These are phyloP conservation scores for Camponotus fellah DNA, from an alignment of 2,888 invertebrate genomes.

Conservation along the genomic window DNA sequence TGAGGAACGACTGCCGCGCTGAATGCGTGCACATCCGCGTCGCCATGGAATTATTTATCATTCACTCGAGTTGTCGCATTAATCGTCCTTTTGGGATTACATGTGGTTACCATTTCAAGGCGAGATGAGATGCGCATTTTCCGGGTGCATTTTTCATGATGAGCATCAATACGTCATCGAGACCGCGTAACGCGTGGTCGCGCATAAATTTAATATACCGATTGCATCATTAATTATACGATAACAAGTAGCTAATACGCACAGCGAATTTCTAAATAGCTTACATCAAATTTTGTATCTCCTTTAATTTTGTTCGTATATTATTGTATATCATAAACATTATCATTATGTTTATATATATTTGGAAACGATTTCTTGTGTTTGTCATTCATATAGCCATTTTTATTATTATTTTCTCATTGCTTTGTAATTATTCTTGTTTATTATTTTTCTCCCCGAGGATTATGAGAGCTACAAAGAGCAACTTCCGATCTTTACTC, in stretches of 20 bases:
- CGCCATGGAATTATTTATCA: slow-evolving; percentile 52
- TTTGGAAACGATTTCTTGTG: slow-evolving; percentile 14
- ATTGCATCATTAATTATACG: slow-evolving; percentile 24
- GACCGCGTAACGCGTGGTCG: neutral
- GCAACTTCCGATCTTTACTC: neutral
- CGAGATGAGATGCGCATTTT: slow-evolving; percentile 13
- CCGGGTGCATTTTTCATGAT: neutral
- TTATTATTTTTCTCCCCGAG: neutral
- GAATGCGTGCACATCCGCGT: slow-evolving; percentile 51
- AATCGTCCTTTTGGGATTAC: slow-evolving; percentile 74
- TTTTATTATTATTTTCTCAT: neutral
- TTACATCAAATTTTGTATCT: neutral
- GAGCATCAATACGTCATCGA: neutral
- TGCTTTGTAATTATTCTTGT: slow-evolving; percentile 4
- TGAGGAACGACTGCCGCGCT: slow-evolving; percentile 67
- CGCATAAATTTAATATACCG: slow-evolving; percentile 28
- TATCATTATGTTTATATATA: neutral
- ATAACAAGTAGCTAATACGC: slow-evolving; percentile 28
- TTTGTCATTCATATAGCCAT: neutral
- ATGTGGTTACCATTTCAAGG: slow-evolving; percentile 14
- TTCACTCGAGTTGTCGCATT: slow-evolving; percentile 71
- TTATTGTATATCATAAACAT: neutral
- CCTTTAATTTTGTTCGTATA: neutral
- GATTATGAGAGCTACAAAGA: neutral
- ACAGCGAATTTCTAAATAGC: neutral